These are phyloP conservation scores for Lindbergichthys nudifrons DNA, from an alignment of 2,797 vertebrate genomes.

Conservation along the genomic window DNA sequence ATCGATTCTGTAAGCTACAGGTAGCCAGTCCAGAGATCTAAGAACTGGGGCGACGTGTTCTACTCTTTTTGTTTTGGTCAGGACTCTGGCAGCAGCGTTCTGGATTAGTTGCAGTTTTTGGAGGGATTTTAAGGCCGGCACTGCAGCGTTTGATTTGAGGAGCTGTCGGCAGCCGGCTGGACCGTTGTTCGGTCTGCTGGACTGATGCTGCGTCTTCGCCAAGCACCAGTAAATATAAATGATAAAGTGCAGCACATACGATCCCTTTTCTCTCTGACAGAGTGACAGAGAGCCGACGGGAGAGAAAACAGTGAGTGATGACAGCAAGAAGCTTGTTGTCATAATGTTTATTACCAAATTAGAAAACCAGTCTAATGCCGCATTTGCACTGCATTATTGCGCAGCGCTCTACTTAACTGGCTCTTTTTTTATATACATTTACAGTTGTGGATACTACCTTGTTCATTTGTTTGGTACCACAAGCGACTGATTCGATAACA, in stretches of 20 bases:
- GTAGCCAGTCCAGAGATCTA: too few relatives aligned
- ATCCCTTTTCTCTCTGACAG: neutral
- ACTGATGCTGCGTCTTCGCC: neutral
- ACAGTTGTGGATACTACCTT: too few relatives aligned
- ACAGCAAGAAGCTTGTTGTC: neutral
- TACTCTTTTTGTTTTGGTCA: too few relatives aligned
- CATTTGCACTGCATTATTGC: too few relatives aligned
- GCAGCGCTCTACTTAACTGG: too few relatives aligned
- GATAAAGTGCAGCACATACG: neutral
- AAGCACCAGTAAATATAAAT: conserved; percentile 2
- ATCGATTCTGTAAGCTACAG: too few relatives aligned
- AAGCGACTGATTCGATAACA: too few relatives aligned
- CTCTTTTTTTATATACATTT: too few relatives aligned
- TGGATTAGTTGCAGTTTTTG: too few relatives aligned
- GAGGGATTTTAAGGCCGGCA: neutral
- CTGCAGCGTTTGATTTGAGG: conserved; percentile 16
- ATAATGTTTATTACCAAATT: conserved; percentile 9
- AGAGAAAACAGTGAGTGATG: neutral
- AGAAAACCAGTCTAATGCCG: neutral
- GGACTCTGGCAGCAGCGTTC: too few relatives aligned
- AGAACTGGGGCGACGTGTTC: too few relatives aligned
- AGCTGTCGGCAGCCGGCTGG: conserved; percentile 25
- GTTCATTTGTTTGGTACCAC: too few relatives aligned
- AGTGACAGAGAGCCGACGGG: neutral
- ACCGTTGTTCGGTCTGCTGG: neutral